Percentiles rank a stretch among this genome's conserved stretches.
Conservation (phyloP, 2,888 invertebrate genomes). For the Chrysodeixis includens region DNA sequence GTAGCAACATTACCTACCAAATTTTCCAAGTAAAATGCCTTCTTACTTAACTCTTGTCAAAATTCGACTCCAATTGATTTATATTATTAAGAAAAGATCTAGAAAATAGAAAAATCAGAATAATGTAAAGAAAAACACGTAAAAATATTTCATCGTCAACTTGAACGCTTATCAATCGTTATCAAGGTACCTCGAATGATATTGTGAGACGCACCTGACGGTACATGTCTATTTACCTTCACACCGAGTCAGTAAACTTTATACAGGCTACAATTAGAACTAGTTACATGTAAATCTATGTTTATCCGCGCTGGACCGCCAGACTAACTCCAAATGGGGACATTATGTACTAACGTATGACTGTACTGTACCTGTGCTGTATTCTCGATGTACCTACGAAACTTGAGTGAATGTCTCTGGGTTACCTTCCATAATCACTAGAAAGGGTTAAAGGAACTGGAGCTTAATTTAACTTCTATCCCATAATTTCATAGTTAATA, state of each 20-base stretch:
- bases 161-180: conserved; percentile 51
- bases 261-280: conserved; percentile 47
- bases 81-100: no score
- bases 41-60: no score
- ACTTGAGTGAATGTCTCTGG: neutral
- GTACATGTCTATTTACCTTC: conserved; percentile 40
- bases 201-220: conserved; percentile 43
- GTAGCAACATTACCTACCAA: no score
- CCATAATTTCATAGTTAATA: neutral
- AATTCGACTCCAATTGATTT: no score
- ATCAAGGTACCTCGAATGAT: conserved; percentile 48
- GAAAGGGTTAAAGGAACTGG: neutral
- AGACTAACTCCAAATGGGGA: conserved; percentile 13
- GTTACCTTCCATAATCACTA: neutral
- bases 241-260: conserved; percentile 55
- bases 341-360: conserved; percentile 13
- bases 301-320: conserved; percentile 34
- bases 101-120: conserved; percentile 14
- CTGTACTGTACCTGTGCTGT: neutral
- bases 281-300: conserved; percentile 42
- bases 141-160: conserved; percentile 33
- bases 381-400: neutral
- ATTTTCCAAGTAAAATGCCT: no score
- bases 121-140: neutral
- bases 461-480: no score